A percentile compares a stretch with the other conserved stretches of the same genome.
Evolutionary conservation across 2,113 vertebrate genomes (phyloP).

Genomic region (Cryptotis parvus): DNA sequence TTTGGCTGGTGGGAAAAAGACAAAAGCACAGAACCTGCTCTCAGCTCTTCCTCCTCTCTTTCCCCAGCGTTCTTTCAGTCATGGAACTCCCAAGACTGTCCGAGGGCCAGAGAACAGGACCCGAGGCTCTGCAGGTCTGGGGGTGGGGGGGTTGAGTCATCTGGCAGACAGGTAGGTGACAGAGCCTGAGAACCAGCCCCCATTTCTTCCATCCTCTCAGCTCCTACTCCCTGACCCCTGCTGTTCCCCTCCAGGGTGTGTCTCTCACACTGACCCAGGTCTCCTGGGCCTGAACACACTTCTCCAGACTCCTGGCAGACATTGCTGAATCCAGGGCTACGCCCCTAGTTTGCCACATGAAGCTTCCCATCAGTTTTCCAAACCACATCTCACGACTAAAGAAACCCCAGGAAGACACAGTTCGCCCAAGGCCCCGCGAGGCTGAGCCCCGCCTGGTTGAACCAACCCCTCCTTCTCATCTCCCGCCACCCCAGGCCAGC

Average conservation of each 20-base stretch:
- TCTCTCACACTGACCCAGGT: neutral
- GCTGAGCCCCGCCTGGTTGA: neutral
- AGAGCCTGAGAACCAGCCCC: neutral
- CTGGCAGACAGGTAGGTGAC: neutral
- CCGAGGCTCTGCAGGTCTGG: neutral
- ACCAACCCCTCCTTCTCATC: neutral
- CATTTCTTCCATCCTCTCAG: neutral
- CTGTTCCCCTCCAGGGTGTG: neutral
- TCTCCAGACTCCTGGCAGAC: neutral
- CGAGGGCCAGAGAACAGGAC: neutral
- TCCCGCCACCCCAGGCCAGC: fast-evolving
- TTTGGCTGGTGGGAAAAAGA: neutral
- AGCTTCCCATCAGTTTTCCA: neutral
- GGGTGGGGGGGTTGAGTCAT: neutral
- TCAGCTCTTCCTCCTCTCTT: neutral
- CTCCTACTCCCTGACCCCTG: too few relatives aligned
- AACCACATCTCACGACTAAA: neutral
- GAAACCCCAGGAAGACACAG: neutral
- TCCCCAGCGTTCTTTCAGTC: neutral
- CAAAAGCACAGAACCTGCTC: neutral
- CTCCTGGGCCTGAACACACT: fast-evolving
- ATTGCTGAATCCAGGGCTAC: neutral
- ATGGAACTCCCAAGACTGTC: neutral
- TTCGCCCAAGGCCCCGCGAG: neutral
- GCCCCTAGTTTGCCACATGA: neutral